Conservation (phyloP, 2,113 vertebrate species). For the Nothobranchius furzeri region DNA sequence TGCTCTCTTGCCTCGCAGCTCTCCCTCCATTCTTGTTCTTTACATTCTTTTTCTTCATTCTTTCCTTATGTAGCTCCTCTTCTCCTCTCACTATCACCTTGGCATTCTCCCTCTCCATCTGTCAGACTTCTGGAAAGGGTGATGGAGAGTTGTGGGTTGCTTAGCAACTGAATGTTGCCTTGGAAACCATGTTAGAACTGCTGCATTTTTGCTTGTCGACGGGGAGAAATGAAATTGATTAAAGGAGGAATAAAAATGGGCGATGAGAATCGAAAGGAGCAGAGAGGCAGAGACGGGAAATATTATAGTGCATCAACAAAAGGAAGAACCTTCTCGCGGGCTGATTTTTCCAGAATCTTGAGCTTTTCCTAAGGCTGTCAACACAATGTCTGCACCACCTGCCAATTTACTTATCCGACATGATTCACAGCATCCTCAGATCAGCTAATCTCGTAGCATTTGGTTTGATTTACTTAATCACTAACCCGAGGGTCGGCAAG, state of each 20-base stretch:
- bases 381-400: conserved; percentile 39
- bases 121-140: conserved; percentile 84
- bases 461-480: not conserved
- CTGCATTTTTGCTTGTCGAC: conserved; percentile 67
- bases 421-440: conserved; percentile 21
- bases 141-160: conserved; percentile 83
- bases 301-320: conserved; percentile 6
- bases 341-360: conserved; percentile 40
- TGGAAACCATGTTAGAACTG: conserved; percentile 70
- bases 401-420: conserved; percentile 24
- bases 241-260: conserved; percentile 74
- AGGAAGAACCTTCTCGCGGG: not conserved
- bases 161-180: conserved; percentile 80
- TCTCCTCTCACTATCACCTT: conserved; percentile 38
- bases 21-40: conserved; percentile 14
- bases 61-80: conserved; percentile 12
- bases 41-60: conserved; percentile 7
- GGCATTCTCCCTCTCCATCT: conserved; percentile 73
- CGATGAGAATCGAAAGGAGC: conserved; percentile 38
- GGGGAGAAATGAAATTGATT: conserved; percentile 80
- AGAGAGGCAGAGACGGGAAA: conserved; percentile 2
- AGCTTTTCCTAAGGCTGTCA: conserved; percentile 31
- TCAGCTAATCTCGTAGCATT: conserved; percentile 1
- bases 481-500: too few species aligned
- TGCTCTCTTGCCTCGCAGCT: not conserved